Percentiles rank a stretch among this genome's conserved stretches.
These are phyloP conservation scores for Piscicola geometra DNA, from an alignment of 2,888 invertebrate species.

Conservation along the genomic window DNA sequence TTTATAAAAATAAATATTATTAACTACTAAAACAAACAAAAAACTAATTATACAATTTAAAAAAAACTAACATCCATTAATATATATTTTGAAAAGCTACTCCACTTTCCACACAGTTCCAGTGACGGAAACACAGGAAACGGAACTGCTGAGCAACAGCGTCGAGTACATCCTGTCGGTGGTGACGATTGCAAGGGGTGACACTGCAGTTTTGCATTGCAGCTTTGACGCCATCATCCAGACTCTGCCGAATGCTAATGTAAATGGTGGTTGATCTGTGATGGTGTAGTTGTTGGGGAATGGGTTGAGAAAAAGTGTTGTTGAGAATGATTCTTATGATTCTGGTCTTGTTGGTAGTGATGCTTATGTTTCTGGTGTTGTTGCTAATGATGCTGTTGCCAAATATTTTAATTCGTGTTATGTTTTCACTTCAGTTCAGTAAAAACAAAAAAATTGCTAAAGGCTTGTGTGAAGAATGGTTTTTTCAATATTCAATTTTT, in stretches of 20 bases:
- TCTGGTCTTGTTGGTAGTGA: background rate
- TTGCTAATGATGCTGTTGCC: conserved; percentile 25
- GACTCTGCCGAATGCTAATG: conserved; percentile 44
- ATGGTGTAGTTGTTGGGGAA: background rate
- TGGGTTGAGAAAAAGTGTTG: background rate
- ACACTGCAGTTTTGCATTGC: conserved; percentile 46
- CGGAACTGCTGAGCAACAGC: conserved; percentile 33
- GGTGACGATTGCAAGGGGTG: conserved; percentile 45
- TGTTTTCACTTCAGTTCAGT: too few species aligned
- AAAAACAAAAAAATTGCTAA: too few species aligned
- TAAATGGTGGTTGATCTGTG: conserved; percentile 28
- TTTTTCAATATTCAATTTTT: too few species aligned
- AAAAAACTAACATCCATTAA: background rate
- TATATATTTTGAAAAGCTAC: background rate
- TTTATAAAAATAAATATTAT: too few species aligned
- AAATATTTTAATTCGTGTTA: too few species aligned
- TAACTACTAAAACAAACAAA: too few species aligned
- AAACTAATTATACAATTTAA: too few species aligned
- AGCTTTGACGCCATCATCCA: conserved; percentile 47
- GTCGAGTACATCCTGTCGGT: conserved; percentile 44
- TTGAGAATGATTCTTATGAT: background rate
- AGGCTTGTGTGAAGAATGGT: too few species aligned
- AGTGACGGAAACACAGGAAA: conserved; percentile 25
- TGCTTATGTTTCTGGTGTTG: conserved; percentile 30
- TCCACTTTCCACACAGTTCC: background rate